These are phyloP conservation scores for Chromobotia macracanthus DNA, from an alignment of 2,797 vertebrate genomes.

Conservation along the genomic window DNA sequence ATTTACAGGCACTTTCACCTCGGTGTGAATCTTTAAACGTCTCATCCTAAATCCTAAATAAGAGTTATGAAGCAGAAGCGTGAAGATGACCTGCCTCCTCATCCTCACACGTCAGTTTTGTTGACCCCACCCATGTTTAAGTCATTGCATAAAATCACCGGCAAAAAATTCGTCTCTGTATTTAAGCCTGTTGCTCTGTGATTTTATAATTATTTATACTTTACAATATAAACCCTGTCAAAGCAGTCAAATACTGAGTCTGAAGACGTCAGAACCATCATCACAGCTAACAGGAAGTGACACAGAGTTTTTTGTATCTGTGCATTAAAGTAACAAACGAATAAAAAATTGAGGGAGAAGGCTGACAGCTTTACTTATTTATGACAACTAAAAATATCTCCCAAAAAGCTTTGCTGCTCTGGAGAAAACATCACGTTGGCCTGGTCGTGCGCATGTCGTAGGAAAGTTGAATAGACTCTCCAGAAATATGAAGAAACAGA, in stretches of 20 bases:
- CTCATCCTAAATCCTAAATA: background rate
- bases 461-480: background rate
- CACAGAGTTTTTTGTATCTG: no score
- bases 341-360: no score
- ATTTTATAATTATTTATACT: conserved; percentile 10
- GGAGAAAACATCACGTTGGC: conserved; percentile 2
- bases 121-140: background rate
- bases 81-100: conserved; percentile 14
- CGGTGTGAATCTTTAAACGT: conserved; percentile 40
- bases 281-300: no score
- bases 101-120: background rate
- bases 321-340: no score
- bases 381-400: conserved; percentile 36
- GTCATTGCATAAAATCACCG: background rate
- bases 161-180: conserved; percentile 11
- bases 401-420: background rate
- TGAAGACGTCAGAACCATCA: no score
- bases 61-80: background rate
- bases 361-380: no score
- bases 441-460: no score
- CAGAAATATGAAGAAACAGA: no score
- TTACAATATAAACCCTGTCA: background rate
- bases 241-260: no score
- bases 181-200: conserved; percentile 5
- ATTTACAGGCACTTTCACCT: conserved; percentile 20